phyloP scores from a whole-genome alignment of 2,113 vertebrate genomes.

The Odocoileus hemionus region DNA sequence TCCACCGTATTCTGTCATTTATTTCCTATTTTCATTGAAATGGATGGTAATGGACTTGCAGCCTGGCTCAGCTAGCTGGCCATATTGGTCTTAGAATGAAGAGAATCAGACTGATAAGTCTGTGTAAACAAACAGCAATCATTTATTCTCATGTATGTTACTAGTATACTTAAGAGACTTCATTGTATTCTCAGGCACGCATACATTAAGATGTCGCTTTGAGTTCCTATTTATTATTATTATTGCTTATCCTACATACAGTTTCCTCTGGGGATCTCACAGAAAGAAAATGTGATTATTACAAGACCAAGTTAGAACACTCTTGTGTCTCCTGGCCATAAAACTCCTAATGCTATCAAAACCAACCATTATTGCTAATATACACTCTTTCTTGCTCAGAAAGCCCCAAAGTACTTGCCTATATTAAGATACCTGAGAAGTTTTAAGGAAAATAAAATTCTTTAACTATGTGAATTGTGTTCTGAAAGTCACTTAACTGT shows the following conservation, averaged over 20 bases:
- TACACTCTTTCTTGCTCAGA: background rate
- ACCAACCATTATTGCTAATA: background rate
- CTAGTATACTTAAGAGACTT: background rate
- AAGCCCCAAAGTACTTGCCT: background rate
- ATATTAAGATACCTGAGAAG: background rate
- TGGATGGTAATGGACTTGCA: background rate
- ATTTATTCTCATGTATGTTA: background rate
- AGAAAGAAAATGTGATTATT: conserved; percentile 4
- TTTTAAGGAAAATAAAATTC: background rate
- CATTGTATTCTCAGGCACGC: background rate
- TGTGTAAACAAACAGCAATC: background rate
- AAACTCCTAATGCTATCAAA: conserved; percentile 19
- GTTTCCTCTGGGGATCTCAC: background rate
- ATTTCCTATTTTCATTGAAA: background rate
- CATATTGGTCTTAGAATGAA: background rate
- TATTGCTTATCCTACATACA: background rate
- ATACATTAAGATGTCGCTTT: background rate
- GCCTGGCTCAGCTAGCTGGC: background rate
- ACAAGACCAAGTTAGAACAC: background rate
- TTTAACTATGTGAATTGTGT: background rate
- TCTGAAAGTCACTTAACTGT: background rate
- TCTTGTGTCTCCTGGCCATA: background rate
- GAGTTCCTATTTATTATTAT: background rate
- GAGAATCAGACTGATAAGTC: background rate
- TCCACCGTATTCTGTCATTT: background rate